A percentile compares a stretch with the other conserved stretches of the same genome.
phyloP scores from a whole-genome alignment of 2,888 invertebrate species.

The Autographa gamma region DNA sequence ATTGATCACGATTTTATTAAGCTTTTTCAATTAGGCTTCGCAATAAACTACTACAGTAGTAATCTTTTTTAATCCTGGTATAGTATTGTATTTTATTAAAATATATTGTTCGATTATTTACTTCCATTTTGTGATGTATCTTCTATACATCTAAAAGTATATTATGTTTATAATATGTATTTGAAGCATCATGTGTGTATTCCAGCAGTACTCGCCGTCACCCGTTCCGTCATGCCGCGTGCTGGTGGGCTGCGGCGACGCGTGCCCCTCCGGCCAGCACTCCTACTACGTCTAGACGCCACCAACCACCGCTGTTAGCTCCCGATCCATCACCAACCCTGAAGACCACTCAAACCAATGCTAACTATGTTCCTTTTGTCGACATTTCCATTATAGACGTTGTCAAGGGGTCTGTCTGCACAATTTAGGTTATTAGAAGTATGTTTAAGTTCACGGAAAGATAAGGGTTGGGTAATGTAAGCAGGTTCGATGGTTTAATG shows the following conservation, averaged over 20 bases:
- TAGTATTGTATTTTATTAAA: too few relatives aligned
- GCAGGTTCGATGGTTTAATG: constrained; percentile 1
- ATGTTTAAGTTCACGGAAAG: not conserved
- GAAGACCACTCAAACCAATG: not conserved
- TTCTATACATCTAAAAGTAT: too few relatives aligned
- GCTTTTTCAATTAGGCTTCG: too few relatives aligned
- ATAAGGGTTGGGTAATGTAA: not conserved
- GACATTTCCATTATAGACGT: not conserved
- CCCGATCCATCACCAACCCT: not conserved
- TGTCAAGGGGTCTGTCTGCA: constrained; percentile 1
- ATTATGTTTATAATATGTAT: too few relatives aligned
- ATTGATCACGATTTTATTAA: too few relatives aligned
- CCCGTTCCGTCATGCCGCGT: constrained; percentile 72
- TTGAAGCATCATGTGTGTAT: not conserved
- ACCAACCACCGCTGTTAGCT: not conserved
- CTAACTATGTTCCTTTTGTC: too few relatives aligned
- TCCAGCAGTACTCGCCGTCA: constrained; percentile 70
- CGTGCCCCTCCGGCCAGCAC: constrained; percentile 64
- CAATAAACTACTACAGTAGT: too few relatives aligned
- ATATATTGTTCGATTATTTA: too few relatives aligned
- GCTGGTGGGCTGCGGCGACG: constrained; percentile 64
- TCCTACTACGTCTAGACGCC: constrained; percentile 69
- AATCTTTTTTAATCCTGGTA: too few relatives aligned
- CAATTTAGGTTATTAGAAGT: not conserved
- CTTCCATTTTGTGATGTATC: too few relatives aligned